Percentiles rank a stretch among this genome's conserved stretches.
Evolutionary conservation across 2,888 invertebrate species (phyloP).

Genomic region (Cephus rjabovi): DNA sequence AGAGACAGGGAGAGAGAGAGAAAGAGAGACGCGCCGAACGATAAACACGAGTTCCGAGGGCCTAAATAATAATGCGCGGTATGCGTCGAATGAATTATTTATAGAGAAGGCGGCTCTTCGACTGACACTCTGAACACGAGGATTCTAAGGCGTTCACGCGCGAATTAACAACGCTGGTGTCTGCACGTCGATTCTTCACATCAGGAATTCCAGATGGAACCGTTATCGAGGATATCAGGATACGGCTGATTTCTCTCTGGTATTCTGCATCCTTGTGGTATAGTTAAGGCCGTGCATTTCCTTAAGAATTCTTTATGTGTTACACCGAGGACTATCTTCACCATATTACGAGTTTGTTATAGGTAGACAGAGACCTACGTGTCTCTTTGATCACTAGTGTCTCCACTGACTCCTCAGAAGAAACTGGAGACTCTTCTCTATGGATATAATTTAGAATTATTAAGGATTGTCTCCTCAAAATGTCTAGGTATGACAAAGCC

Average conservation of each 20-base stretch:
- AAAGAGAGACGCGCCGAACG: not conserved
- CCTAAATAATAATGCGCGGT: conserved; percentile 21
- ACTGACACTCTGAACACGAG: not conserved
- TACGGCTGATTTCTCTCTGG: not conserved
- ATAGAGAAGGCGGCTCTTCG: conserved; percentile 29
- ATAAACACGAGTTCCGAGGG: not conserved
- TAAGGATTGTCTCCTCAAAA: not conserved
- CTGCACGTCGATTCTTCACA: not conserved
- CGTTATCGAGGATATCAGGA: not conserved
- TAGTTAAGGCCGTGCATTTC: not conserved
- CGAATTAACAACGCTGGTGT: not conserved
- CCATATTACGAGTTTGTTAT: not conserved
- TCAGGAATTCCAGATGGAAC: not conserved
- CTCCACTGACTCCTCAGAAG: not conserved
- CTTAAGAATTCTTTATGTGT: not conserved
- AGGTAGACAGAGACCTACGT: not conserved
- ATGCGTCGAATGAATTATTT: conserved; percentile 49
- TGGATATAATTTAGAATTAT: not conserved
- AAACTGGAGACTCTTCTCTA: not conserved
- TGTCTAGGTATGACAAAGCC: not conserved
- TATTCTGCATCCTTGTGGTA: not conserved
- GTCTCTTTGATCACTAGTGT: not conserved
- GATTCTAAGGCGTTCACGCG: not conserved
- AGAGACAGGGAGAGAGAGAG: not conserved
- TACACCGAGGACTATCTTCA: not conserved